Percentiles rank a stretch among this genome's conserved stretches.
Evolutionary conservation across 2,113 vertebrate species (phyloP).

Genomic region (Orcinus orca): DNA sequence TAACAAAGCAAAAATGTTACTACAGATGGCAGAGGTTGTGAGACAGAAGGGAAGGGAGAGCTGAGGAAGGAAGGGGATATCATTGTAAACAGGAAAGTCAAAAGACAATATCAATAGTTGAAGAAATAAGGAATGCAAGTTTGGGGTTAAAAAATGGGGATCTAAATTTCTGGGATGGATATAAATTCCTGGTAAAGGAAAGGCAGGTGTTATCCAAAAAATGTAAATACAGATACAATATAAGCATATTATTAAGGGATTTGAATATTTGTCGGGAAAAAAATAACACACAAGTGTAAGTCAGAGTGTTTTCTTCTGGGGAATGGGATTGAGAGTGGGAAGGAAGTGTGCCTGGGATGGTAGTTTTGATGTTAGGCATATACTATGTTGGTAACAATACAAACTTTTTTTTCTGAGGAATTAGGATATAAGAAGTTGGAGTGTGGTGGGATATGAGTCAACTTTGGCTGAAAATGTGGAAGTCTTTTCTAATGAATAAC

Average conservation of each 20-base stretch:
- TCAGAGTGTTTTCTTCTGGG: not conserved
- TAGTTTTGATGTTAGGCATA: not conserved
- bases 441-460: not conserved
- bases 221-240: not conserved
- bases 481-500: not conserved
- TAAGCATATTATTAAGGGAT: not conserved
- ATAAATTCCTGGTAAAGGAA: not conserved
- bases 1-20: not conserved
- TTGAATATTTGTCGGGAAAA: not conserved
- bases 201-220: not conserved
- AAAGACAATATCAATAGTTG: not conserved
- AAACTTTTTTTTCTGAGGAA: not conserved
- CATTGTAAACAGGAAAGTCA: not conserved
- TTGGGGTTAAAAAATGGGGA: not conserved
- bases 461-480: not conserved
- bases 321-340: not conserved
- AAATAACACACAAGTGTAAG: not conserved
- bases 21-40: not conserved
- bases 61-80: not conserved
- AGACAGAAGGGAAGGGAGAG: not conserved
- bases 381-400: not conserved
- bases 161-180: not conserved
- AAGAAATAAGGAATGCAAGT: not conserved
- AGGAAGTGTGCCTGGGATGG: fast-evolving
- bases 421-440: not conserved